These are phyloP conservation scores for Charadrius vociferus DNA, from an alignment of 2,113 vertebrate genomes.

Conservation along the genomic window DNA sequence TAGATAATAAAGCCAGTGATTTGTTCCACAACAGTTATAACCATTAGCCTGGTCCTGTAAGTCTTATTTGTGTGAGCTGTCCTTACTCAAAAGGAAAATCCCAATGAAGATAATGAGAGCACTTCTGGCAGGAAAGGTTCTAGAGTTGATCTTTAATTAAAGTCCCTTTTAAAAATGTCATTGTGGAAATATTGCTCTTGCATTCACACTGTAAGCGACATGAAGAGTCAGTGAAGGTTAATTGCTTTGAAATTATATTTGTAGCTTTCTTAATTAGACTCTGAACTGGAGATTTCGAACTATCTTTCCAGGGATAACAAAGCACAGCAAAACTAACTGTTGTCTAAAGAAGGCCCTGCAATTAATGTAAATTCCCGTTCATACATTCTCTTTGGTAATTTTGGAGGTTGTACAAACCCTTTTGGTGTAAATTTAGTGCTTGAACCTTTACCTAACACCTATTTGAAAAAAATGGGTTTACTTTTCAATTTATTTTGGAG, in stretches of 20 bases:
- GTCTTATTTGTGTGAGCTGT: background rate
- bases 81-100: background rate
- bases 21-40: background rate
- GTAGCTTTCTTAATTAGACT: constrained; percentile 50
- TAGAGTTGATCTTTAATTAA: background rate
- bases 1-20: background rate
- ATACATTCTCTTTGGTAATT: constrained; percentile 9
- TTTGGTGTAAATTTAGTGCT: background rate
- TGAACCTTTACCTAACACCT: background rate
- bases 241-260: constrained; percentile 49
- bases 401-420: background rate
- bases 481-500: background rate
- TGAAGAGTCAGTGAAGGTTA: constrained; percentile 33
- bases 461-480: background rate
- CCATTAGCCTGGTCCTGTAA: background rate
- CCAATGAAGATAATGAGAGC: background rate
- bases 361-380: constrained; percentile 36
- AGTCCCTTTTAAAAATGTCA: background rate
- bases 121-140: background rate
- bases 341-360: constrained; percentile 26
- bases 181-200: constrained; percentile 14
- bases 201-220: background rate
- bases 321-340: constrained; percentile 28
- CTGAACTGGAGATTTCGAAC: constrained; percentile 42
- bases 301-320: background rate